A percentile compares a stretch with the other conserved stretches of the same genome.
Evolutionary conservation across 2,113 vertebrate species (phyloP).

Genomic region (Lucifuga dentata): DNA sequence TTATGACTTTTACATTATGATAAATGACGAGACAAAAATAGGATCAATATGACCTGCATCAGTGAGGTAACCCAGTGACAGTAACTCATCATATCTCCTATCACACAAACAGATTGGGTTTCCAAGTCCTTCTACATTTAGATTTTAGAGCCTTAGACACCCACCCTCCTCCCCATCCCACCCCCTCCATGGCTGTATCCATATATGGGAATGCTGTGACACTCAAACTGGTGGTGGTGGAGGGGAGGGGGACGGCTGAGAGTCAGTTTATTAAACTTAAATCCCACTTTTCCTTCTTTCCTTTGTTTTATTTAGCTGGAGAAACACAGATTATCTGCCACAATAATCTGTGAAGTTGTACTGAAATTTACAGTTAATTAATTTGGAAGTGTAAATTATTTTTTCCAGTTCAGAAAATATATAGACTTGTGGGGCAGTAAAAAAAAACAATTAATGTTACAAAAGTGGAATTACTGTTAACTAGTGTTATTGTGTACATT

Average conservation of each 20-base stretch:
- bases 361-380: too few species aligned
- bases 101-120: conserved; percentile 56
- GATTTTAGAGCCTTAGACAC: too few species aligned
- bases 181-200: conserved; percentile 58
- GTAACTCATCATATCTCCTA: conserved; percentile 43
- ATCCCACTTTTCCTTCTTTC: conserved; percentile 32
- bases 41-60: conserved; percentile 43
- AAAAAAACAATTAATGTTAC: too few species aligned
- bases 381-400: too few species aligned
- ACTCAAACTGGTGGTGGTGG: conserved; percentile 15
- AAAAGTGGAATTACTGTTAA: too few species aligned
- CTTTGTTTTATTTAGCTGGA: conserved; percentile 46
- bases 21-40: conserved; percentile 10
- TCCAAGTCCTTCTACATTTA: conserved; percentile 69
- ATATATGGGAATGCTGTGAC: conserved; percentile 72
- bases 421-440: too few species aligned
- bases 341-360: too few species aligned
- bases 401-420: too few species aligned
- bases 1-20: conserved; percentile 1
- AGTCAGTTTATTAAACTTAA: conserved; percentile 63
- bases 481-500: too few species aligned
- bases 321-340: conserved; percentile 56
- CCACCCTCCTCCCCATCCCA: too few species aligned
- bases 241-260: conserved; percentile 35
- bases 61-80: conserved; percentile 15